Evolutionary conservation across 2,113 vertebrate species (phyloP).

Genomic region (Ictidomys tridecemlineatus): DNA sequence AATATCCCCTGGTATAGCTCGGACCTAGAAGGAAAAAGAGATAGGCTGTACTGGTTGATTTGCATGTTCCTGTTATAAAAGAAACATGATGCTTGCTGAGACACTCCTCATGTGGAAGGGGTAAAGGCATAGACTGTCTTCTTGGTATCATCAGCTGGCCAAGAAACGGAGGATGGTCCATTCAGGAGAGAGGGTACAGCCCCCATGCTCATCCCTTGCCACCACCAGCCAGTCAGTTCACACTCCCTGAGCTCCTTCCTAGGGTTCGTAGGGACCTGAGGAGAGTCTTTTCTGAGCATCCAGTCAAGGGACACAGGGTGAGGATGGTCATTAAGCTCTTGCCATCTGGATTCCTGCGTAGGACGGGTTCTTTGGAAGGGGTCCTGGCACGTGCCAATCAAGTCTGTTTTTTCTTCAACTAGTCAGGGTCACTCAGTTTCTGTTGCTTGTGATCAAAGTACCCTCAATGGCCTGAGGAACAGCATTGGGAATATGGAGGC

Average conservation of each 20-base stretch:
- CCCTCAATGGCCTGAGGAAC: background rate
- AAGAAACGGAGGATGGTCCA: background rate
- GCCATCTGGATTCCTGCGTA: background rate
- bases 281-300: background rate
- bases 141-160: background rate
- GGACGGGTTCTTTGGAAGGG: background rate
- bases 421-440: background rate
- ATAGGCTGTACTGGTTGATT: background rate
- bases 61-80: background rate
- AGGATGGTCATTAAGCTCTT: background rate
- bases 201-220: rapidly evolving
- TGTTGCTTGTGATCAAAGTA: background rate
- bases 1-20: slow-evolving; percentile 96
- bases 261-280: background rate
- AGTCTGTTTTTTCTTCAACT: background rate
- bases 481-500: background rate
- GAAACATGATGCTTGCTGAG: background rate
- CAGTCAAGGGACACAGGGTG: background rate
- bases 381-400: background rate
- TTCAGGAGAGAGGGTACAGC: background rate
- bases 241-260: background rate
- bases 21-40: slow-evolving; percentile 89
- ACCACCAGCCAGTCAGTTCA: background rate
- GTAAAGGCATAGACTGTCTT: background rate
- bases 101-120: background rate